A percentile compares a stretch with the other conserved stretches of the same genome.
Conservation (phyloP, 2,797 vertebrate species). For the Chiroxiphia lanceolata region DNA sequence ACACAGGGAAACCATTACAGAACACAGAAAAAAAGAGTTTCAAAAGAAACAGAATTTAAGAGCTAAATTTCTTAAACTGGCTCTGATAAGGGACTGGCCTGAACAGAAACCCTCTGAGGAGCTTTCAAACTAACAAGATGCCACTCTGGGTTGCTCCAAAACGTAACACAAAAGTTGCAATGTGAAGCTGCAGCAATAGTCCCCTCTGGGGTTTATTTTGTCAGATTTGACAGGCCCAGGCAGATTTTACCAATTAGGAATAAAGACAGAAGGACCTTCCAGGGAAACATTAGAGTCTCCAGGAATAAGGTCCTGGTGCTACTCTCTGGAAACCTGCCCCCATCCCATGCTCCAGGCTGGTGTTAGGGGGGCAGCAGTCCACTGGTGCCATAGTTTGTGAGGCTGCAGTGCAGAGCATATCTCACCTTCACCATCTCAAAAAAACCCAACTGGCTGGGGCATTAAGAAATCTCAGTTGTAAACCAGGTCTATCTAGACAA, state of each 20-base stretch:
- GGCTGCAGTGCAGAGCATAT: background rate
- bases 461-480: background rate
- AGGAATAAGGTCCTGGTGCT: background rate
- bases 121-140: background rate
- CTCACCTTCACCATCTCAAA: background rate
- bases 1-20: slow-evolving; percentile 6
- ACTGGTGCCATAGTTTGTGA: background rate
- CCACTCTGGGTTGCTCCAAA: background rate
- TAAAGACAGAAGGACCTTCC: background rate
- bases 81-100: background rate
- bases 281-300: background rate
- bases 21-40: background rate
- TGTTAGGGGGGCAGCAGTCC: background rate
- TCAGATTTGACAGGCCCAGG: background rate
- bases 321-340: background rate
- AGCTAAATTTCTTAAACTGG: slow-evolving; percentile 5
- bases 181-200: background rate
- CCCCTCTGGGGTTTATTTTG: background rate
- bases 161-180: background rate
- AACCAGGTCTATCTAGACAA: background rate
- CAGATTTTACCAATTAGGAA: background rate
- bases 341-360: background rate
- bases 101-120: background rate
- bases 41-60: background rate
- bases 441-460: background rate